Conservation (phyloP, 2,797 vertebrate genomes). For the Pyrocephalus nanus region DNA sequence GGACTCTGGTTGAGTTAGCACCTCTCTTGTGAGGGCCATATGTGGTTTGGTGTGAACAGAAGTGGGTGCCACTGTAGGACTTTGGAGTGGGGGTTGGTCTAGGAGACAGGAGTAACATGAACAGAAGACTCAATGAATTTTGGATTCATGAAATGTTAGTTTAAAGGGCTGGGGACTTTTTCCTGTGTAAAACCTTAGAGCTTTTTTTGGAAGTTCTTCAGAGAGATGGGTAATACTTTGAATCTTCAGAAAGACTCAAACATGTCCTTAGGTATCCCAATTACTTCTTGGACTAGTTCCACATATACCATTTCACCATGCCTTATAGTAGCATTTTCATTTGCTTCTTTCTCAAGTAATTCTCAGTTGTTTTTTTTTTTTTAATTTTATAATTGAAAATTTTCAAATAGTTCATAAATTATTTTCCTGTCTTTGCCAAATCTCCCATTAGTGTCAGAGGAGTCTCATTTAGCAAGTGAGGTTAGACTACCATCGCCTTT, state of each 20-base stretch:
- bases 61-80: background rate
- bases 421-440: slow-evolving; percentile 38
- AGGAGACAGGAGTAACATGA: background rate
- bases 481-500: background rate
- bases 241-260: background rate
- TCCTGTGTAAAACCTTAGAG: background rate
- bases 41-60: background rate
- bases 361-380: background rate
- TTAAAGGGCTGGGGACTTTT: background rate
- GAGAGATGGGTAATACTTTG: background rate
- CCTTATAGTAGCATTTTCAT: background rate
- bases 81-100: background rate
- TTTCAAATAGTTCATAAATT: background rate
- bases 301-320: background rate
- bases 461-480: background rate
- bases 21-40: background rate
- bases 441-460: slow-evolving; percentile 1
- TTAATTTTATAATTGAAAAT: slow-evolving; percentile 32
- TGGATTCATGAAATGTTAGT: background rate
- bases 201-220: background rate
- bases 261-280: background rate
- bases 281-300: background rate
- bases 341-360: background rate
- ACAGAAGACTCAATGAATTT: background rate
- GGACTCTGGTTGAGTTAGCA: background rate